Evolutionary conservation across 2,888 invertebrate genomes (phyloP), one percentile per base, ranked within the genome.

Genomic region (Neocrepidodera transversa): DNA sequence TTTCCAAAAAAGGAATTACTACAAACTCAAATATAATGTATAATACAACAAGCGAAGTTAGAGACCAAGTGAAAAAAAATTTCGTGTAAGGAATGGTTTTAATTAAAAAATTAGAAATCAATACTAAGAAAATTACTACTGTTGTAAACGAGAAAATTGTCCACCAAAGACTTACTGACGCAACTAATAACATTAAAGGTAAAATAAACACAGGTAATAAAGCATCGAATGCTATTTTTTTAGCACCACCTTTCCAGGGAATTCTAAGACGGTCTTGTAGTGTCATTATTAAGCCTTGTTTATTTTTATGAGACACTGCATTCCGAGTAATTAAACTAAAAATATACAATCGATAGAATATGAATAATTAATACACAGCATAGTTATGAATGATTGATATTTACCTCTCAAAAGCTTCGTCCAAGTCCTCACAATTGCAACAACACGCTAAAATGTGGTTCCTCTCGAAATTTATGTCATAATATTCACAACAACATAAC

Each of bases 21-120:
- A 82, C 81, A 54, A 85, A 76, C 75, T 92, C 89, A 79, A 91
- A 92, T 14, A 92, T 82, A 16, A 87, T 67, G 71, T 88, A 85
- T 75, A 92, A 79, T 68, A 84, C 83, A 2, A 87, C 69, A 2
- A 86, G 82, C 7, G 92, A 90, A 40, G 87, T 86, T 36, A 89
- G 73, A 1, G 87, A 84, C 92, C 92, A 92, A 66, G 87, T 84
- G 61, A 86, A 83, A 76, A 92, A 92, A 77, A 93, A 92, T 71
- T 87, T 86, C 1, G 91, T 88, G 59, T 67, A 61, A n/a, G 75
- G 76, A 51, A 76, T 70, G 2, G 70, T 70, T 55, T 58, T 65
- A 23, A 75, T 72, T 23, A 75, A 65, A 68, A 76, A 74, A 35
- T 70, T 71, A 38, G 70, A 76, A 17, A 78, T 67, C 6, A 75